phyloP scores from a whole-genome alignment of 64 coral and sea anemone genomes.

The Montipora sp. region DNA sequence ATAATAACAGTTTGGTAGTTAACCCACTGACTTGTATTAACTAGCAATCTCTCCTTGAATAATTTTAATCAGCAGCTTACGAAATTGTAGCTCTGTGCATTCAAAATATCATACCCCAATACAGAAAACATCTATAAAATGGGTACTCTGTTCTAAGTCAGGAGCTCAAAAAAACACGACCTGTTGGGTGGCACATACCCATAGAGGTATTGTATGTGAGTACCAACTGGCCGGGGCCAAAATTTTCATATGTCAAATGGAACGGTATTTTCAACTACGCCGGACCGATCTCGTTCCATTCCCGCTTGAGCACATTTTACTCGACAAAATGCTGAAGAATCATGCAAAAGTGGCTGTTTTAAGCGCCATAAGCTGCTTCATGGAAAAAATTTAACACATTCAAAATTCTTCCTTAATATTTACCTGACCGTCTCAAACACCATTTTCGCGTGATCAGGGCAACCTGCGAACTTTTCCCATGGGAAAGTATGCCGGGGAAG shows the following conservation, averaged over 20 bases:
- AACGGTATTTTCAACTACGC: not conserved
- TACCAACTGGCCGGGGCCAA: no score
- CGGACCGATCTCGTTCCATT: not conserved
- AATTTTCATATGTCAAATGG: not conserved
- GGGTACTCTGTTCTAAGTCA: no score
- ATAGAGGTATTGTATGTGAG: no score
- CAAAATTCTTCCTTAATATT: not conserved
- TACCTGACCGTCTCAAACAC: not conserved
- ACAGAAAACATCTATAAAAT: no score
- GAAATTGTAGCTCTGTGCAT: no score
- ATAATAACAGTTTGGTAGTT: no score
- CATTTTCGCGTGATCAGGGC: not conserved
- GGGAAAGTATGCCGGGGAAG: not conserved
- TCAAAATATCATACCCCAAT: no score
- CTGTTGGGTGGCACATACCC: no score
- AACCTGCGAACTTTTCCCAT: not conserved
- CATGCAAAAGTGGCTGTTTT: not conserved
- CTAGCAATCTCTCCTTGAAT: no score
- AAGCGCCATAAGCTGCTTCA: not conserved
- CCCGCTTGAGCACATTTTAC: not conserved
- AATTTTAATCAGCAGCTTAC: no score
- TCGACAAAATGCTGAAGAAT: not conserved
- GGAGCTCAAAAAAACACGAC: no score
- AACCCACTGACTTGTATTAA: no score
- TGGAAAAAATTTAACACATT: slow-evolving; percentile 4